Base-by-base conservation (phyloP, 2,797 vertebrate species). In the Luscinia luscinia region DNA sequence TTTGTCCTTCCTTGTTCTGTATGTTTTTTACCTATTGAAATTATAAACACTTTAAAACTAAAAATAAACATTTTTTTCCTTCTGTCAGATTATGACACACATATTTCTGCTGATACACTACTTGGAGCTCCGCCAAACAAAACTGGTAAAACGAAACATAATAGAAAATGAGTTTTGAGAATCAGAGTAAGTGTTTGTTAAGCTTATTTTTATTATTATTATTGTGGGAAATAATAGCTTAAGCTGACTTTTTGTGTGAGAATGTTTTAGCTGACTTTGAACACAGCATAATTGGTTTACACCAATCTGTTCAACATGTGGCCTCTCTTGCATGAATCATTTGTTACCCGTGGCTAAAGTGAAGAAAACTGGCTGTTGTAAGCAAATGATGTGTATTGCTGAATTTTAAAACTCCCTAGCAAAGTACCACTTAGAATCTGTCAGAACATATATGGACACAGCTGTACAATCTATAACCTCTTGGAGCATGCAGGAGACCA, bases 321-420 rank as follows among this genome's bases (percentile, higher is more conserved):
- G 95, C 93, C 76, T 92, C 64, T 87, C 83, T 72, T 64, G 82
- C 24, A 93, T 97, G 97, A 97, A 89, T 97, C 97, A 97, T 90
- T 95, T 90, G 58, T 89, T 59, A 93, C 83, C 30, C 2, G 30
- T 91, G 90, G 94, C 88, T 92, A 70, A 80, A 17, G 69, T 79
- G 92, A 95, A 77, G 73, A 63, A 95, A 96, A 92, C 43, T 94
- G 93, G 81, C 93, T 95, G 96, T 6, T 94, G 95, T 95, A 96
- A 97, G 95, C 96, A 94, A 91, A 96, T 97, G 95, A 97, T 90
- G 90, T 68, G 67, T 72, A 59, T 82, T 88, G 93, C 93, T 90
- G 84, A 91, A 95, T 96, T 91, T 84, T 73, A 94, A 78, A 96
- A 91, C 68, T 95, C 73, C 79, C 74, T 76, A 92, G 87, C 80